Base-by-base conservation (phyloP, 2,797 vertebrate genomes). In the Smutsia temminckii region DNA sequence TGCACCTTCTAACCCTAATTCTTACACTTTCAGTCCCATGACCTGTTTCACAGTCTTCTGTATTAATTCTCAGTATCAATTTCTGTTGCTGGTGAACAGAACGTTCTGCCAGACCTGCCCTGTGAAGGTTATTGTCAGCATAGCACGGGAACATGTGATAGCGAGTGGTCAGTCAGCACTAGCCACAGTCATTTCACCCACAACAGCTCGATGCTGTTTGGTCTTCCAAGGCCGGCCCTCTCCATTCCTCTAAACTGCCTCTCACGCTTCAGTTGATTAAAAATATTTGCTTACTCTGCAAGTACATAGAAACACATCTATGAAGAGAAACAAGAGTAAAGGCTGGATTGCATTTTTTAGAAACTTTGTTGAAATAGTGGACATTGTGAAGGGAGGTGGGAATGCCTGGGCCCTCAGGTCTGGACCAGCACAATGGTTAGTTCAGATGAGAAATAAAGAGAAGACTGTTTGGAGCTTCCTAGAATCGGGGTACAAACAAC, bases 401-500 rank as follows among this genome's bases (percentile, higher is more conserved):
- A 88, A 51, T 63, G 63, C 18, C 75, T 66, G 53, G 21, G 29
- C 57, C 68, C 12, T 6, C 18, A 87, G 53, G 29, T 57, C 61
- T 18, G 87, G 34, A 78, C 46, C 49, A 68, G 32, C 61, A 92
- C 95, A 95, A 84, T 88, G 78, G 53, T 53, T 61, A 69, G 57
- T 96, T 97, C 90, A 95, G 89, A 85, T 49, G 27, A 92, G 29
- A 66, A 57, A 97, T 83, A 78, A 96, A 94, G 75, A 72, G 42
- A 55, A 77, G 74, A 57, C 37, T 93, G 83, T 95, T 92, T 80
- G 57, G 61, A 80, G 85, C 77, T 68, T 13, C 37, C 72, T 95
- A 81, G 92, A 85, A 80, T 34, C 80, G 27, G 74, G 66, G 40
- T 61, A 93, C 51, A 84, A 61, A 77, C n/a, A 92, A 34, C 78